Evolutionary conservation across 2,888 invertebrate species (phyloP).

Genomic region (Diarsia brunnea): DNA sequence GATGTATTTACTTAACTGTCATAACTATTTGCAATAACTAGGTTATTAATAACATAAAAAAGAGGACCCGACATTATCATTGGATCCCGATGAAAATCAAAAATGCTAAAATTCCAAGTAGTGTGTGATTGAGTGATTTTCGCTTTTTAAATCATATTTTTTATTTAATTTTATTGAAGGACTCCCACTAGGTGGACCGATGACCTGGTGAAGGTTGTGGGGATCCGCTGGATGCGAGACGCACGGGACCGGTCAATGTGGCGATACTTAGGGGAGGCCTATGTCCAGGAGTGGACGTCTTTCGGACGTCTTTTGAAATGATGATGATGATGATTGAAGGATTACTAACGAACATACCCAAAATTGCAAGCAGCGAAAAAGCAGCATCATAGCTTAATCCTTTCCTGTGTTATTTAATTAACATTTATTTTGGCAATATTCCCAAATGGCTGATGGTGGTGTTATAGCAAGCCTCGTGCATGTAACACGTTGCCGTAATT

Average conservation of each 20-base stretch:
- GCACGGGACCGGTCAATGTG: too few relatives aligned
- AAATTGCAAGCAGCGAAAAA: neutral
- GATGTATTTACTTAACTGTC: neutral
- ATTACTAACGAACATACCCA: too few relatives aligned
- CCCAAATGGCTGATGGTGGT: slow-evolving; percentile 19
- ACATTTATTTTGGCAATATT: slow-evolving; percentile 22
- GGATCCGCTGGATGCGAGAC: too few relatives aligned
- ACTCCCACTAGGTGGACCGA: too few relatives aligned
- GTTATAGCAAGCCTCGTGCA: slow-evolving; percentile 22
- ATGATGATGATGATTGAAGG: too few relatives aligned
- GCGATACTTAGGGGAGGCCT: too few relatives aligned
- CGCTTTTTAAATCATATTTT: neutral
- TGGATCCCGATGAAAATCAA: neutral
- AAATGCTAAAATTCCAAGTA: neutral
- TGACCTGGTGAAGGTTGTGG: too few relatives aligned
- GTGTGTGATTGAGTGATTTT: neutral
- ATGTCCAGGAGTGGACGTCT: too few relatives aligned
- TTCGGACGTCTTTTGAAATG: too few relatives aligned
- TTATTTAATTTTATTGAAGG: neutral
- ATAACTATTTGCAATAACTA: neutral
- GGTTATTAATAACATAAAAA: neutral
- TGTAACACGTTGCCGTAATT: slow-evolving; percentile 38
- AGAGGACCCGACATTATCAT: neutral
- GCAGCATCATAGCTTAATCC: neutral
- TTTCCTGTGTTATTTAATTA: neutral